Evolutionary conservation across 2,797 vertebrate species (phyloP).

Genomic region (Clarias laeviceps): DNA sequence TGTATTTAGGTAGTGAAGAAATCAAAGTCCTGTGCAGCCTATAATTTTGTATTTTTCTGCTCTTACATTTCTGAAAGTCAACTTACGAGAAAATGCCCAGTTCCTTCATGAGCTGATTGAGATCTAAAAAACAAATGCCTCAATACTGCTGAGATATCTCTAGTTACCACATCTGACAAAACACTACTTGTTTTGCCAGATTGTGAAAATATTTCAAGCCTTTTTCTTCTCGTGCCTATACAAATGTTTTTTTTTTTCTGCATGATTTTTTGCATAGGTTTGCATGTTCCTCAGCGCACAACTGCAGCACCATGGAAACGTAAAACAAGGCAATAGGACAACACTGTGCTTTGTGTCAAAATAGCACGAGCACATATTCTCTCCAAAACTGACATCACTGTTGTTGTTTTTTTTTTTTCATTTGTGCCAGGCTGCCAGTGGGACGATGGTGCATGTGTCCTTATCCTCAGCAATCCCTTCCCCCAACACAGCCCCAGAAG

Average conservation of each 20-base stretch:
- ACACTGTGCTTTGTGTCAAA: slow-evolving; percentile 39
- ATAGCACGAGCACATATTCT: slow-evolving; percentile 20
- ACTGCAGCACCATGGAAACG: not conserved
- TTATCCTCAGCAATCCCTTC: slow-evolving; percentile 29
- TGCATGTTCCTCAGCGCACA: slow-evolving; percentile 24
- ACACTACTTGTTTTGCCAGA: not conserved
- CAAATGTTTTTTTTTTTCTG: slow-evolving; percentile 13
- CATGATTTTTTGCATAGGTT: slow-evolving; percentile 35
- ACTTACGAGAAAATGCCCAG: not conserved
- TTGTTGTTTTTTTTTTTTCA: not conserved
- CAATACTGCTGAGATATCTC: not conserved
- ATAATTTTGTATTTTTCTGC: not conserved
- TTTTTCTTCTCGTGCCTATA: not conserved
- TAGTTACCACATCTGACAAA: not conserved
- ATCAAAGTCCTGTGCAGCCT: not conserved
- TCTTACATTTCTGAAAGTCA: not conserved
- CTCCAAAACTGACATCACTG: slow-evolving; percentile 43
- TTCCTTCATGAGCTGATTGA: not conserved
- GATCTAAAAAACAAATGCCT: not conserved
- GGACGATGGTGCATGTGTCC: slow-evolving; percentile 33
- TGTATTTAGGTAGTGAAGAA: not conserved
- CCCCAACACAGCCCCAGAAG: slow-evolving; percentile 21
- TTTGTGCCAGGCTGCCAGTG: slow-evolving; percentile 49
- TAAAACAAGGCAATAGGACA: slow-evolving; percentile 13
- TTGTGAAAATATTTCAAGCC: not conserved